These are phyloP conservation scores for Parnassius glacialis DNA, from an alignment of 2,888 invertebrate genomes.

Conservation along the genomic window DNA sequence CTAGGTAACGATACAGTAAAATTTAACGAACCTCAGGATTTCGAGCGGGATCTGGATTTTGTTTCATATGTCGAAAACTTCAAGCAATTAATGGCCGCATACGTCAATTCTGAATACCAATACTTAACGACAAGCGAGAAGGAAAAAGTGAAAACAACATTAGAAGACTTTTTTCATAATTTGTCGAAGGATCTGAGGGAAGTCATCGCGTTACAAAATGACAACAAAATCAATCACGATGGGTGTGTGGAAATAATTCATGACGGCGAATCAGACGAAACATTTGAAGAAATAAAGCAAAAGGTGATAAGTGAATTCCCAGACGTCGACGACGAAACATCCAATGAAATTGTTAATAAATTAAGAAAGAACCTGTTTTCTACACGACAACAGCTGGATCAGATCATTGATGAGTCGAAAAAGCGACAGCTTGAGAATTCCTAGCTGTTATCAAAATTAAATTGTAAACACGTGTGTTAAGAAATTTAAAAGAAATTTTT, in stretches of 20 bases:
- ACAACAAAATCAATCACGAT: slow-evolving; percentile 4
- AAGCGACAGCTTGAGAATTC: neutral
- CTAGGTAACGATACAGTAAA: neutral
- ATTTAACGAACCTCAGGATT: neutral
- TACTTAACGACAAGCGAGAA: slow-evolving; percentile 34
- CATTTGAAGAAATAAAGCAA: slow-evolving; percentile 35
- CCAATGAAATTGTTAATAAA: slow-evolving; percentile 35
- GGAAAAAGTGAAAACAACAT: slow-evolving; percentile 31
- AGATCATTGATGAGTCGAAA: slow-evolving; percentile 27
- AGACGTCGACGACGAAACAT: slow-evolving; percentile 33
- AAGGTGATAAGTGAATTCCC: slow-evolving; percentile 35
- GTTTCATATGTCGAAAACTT: slow-evolving; percentile 37
- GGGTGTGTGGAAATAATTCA: slow-evolving; percentile 23
- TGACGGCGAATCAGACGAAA: slow-evolving; percentile 34
- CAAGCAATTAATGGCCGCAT: slow-evolving; percentile 36
- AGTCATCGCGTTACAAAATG: slow-evolving; percentile 29
- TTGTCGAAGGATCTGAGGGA: slow-evolving; percentile 41
- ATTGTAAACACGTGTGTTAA: no score
- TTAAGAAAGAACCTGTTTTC: slow-evolving; percentile 35
- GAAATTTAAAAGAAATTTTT: no score
- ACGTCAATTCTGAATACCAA: slow-evolving; percentile 34
- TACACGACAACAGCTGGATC: slow-evolving; percentile 36
- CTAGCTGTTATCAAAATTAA: neutral
- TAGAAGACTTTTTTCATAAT: slow-evolving; percentile 41
- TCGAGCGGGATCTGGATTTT: slow-evolving; percentile 2